Evolutionary conservation across 2,797 vertebrate species (phyloP).

Genomic region (Muscicapa striata): DNA sequence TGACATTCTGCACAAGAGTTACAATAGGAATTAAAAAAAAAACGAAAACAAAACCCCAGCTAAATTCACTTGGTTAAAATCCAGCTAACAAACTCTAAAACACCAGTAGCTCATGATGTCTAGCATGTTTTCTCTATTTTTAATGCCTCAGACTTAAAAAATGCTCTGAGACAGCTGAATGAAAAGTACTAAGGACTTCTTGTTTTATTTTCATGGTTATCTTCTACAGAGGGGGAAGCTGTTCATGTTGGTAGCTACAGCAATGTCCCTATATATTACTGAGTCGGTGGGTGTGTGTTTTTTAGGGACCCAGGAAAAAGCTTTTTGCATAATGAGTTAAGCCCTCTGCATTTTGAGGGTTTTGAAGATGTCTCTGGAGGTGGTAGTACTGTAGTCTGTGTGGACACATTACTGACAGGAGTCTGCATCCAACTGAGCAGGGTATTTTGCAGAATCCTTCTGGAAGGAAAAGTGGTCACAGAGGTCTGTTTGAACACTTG

Average conservation of each 20-base stretch:
- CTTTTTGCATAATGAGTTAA: not conserved
- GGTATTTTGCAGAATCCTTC: not conserved
- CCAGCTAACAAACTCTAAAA: not conserved
- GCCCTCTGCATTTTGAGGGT: not conserved
- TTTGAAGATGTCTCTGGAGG: not conserved
- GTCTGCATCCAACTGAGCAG: rapidly evolving
- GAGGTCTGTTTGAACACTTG: not conserved
- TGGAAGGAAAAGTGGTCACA: not conserved
- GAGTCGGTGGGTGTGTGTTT: rapidly evolving
- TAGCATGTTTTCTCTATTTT: not conserved
- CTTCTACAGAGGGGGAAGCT: rapidly evolving
- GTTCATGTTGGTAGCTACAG: not conserved
- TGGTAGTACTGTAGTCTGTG: not conserved
- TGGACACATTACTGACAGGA: not conserved
- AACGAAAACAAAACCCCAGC: rapidly evolving
- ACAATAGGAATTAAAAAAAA: not conserved
- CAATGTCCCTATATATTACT: not conserved
- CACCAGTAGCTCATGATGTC: not conserved
- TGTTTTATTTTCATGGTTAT: not conserved
- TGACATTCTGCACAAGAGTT: not conserved
- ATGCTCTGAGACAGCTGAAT: not conserved
- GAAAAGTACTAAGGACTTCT: not conserved
- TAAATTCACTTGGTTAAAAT: not conserved
- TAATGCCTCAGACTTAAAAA: not conserved
- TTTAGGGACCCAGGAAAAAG: not conserved